These are phyloP conservation scores for Camelus dromedarius DNA, from an alignment of 2,113 vertebrate genomes.

Conservation along the genomic window DNA sequence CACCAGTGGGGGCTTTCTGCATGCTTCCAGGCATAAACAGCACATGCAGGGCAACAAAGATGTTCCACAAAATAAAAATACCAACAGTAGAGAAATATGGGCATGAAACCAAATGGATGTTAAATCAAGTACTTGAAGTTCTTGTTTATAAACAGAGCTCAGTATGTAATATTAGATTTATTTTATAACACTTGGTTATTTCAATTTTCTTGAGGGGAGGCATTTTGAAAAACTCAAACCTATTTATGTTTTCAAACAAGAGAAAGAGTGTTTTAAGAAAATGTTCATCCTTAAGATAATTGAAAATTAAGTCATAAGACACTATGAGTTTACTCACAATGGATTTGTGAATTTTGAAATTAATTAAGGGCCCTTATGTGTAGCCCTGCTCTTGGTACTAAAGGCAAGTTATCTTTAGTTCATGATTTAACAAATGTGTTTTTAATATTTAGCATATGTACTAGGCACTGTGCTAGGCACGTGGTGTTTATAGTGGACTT, in stretches of 20 bases:
- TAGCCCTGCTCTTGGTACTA: not conserved
- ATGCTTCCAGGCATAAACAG: conserved; percentile 22
- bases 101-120: not conserved
- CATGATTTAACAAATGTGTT: not conserved
- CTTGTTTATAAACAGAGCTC: not conserved
- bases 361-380: not conserved
- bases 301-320: not conserved
- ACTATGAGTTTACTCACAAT: not conserved
- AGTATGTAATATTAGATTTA: not conserved
- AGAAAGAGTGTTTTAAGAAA: not conserved
- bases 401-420: not conserved
- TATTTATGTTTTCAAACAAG: not conserved
- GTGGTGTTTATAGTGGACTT: not conserved
- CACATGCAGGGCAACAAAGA: not conserved
- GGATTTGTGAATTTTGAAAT: not conserved
- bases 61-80: not conserved
- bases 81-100: not conserved
- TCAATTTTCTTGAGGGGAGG: not conserved
- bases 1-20: not conserved
- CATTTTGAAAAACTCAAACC: not conserved
- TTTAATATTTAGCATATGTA: not conserved
- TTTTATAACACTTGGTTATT: not conserved
- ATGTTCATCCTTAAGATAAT: not conserved
- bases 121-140: not conserved
- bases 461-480: not conserved